These are phyloP conservation scores for Ectemnius lituratus DNA, from an alignment of 2,888 invertebrate genomes.

Conservation along the genomic window DNA sequence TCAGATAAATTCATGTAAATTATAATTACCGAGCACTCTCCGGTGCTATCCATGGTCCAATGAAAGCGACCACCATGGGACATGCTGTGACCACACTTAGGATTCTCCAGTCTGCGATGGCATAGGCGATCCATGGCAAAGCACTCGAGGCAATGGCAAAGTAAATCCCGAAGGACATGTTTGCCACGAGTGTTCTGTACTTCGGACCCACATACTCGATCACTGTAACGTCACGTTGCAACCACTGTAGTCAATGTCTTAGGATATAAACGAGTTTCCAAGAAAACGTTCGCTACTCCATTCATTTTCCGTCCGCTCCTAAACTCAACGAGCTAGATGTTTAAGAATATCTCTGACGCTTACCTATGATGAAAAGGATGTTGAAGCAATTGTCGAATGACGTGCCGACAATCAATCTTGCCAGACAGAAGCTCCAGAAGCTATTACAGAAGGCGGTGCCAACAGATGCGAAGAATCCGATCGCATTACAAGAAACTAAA, in stretches of 20 bases:
- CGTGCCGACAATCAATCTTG: conserved; percentile 90
- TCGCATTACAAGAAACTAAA: conserved; percentile 88
- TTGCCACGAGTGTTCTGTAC: conserved; percentile 93
- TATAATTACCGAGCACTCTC: conserved; percentile 84
- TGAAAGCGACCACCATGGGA: conserved; percentile 85
- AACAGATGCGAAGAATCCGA: conserved; percentile 86
- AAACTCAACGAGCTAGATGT: neutral
- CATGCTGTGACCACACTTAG: conserved; percentile 87
- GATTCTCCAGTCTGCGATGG: conserved; percentile 88
- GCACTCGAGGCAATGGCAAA: conserved; percentile 89
- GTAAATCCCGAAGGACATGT: conserved; percentile 93
- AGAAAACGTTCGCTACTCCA: no score
- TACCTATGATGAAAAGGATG: conserved; percentile 94
- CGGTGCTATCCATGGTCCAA: conserved; percentile 88
- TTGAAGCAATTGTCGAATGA: conserved; percentile 95
- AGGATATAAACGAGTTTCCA: no score
- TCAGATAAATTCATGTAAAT: neutral
- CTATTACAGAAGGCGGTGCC: conserved; percentile 86
- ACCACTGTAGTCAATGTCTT: no score
- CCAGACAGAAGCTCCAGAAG: conserved; percentile 88
- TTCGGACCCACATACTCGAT: conserved; percentile 93
- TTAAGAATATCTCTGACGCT: conserved; percentile 68
- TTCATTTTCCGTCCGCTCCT: no score
- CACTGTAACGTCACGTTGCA: conserved; percentile 79
- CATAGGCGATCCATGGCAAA: conserved; percentile 91